phyloP scores from a whole-genome alignment of 2,113 vertebrate genomes.

The Oryzias melastigma region DNA sequence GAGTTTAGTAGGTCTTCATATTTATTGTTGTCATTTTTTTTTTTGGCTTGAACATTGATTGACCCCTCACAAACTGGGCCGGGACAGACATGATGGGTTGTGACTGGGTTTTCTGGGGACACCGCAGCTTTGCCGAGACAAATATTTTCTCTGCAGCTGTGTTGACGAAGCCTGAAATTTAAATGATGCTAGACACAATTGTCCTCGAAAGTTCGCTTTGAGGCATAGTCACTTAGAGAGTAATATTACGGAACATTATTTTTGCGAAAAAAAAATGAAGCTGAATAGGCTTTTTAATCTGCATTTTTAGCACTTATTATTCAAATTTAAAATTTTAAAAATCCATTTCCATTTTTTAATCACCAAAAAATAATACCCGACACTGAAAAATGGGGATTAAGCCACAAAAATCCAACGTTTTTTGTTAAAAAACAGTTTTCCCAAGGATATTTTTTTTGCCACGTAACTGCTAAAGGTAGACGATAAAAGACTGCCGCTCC shows the following conservation, averaged over 20 bases:
- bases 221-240: not conserved
- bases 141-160: slow-evolving; percentile 22
- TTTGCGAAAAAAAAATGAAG: not conserved
- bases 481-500: not conserved
- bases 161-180: not conserved
- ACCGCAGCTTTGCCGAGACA: slow-evolving; percentile 9
- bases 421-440: too few relatives aligned
- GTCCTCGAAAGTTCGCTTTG: not conserved
- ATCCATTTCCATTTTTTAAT: not conserved
- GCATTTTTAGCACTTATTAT: too few relatives aligned
- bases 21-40: slow-evolving; percentile 15
- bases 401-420: not conserved
- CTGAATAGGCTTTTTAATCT: too few relatives aligned
- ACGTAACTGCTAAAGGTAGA: too few relatives aligned
- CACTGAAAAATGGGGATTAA: too few relatives aligned
- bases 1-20: slow-evolving; percentile 46
- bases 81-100: slow-evolving; percentile 8
- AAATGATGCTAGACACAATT: not conserved
- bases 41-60: slow-evolving; percentile 36
- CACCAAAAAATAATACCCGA: too few relatives aligned
- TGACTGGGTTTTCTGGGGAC: slow-evolving; percentile 13
- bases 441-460: too few relatives aligned
- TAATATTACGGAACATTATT: not conserved
- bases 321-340: not conserved
- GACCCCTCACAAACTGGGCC: slow-evolving; percentile 22